Evolutionary conservation across 2,888 invertebrate genomes (phyloP), one percentile per base, ranked within the genome.

Genomic region (Drosophila parthenogenetica): DNA sequence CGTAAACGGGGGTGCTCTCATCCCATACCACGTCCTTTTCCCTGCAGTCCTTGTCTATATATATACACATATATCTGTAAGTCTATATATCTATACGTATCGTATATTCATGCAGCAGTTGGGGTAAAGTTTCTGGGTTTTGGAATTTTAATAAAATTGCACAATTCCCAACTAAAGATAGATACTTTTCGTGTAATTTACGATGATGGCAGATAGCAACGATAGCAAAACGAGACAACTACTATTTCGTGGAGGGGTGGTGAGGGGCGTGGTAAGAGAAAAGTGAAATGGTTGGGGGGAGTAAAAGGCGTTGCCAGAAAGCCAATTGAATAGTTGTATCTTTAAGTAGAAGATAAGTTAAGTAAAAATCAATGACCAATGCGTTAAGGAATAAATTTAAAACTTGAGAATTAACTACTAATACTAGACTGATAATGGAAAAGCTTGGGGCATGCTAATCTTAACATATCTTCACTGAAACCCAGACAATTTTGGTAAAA

Each of bases 91-190:
- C 49, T 71, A 53, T 59, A 58, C 50, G 37, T 86, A 77, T 64
- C 39, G 54, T 65, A 71, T 78, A 81, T 78, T 73, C 62, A 83
- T 79, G 65, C 59, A 55, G 43, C 39, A 42, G 63, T 53, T 79
- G 76, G 58, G 63, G 62, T 22, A 69, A 60, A 50, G 66, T 49
- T 58, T 46, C 51, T 54, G 61, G 79, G 75, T 77, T 79, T 81
- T 78, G 89, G 89, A 86, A 82, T 86, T 87, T 87, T 88, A 87
- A 87, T 89, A 87, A 88, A 87, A 87, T 86, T 89, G 89, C 86
- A 70, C 77, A 86, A 78, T 77, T 81, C 73, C 89, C 79, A 89
- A 86, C 88, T 89, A 86, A 78, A 89, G 87, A 86, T 86, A 86
- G 78, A 89, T 86, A 86, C 87, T 87, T 87, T 73, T 80, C 76